Percentiles rank a stretch among this genome's conserved stretches.
Evolutionary conservation across 2,797 vertebrate genomes (phyloP).

Genomic region (Crossoptilon crossoptilon): DNA sequence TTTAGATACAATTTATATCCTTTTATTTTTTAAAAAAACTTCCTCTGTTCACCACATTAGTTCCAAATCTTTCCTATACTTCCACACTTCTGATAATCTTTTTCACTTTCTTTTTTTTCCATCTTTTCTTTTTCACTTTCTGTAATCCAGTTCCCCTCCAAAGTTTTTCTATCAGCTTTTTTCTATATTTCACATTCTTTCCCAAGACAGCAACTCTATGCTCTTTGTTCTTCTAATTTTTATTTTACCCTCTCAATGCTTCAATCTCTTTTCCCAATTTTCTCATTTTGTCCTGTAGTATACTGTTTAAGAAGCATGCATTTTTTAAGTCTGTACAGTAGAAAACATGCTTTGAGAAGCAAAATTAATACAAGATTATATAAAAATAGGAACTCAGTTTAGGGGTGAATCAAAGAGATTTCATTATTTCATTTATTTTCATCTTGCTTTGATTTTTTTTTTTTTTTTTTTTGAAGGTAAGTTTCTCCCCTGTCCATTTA

Average conservation of each 20-base stretch:
- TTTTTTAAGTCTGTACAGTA: neutral
- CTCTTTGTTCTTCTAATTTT: neutral
- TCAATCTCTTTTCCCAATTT: neutral
- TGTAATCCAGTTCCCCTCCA: neutral
- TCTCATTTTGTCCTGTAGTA: neutral
- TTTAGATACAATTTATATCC: neutral
- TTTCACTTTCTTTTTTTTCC: neutral
- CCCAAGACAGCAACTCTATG: neutral
- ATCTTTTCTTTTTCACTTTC: neutral
- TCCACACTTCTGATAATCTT: neutral
- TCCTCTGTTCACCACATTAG: neutral
- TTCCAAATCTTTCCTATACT: neutral
- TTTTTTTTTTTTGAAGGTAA: too few species aligned
- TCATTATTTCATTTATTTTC: neutral
- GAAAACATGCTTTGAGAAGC: neutral
- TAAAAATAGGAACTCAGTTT: neutral
- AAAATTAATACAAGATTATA: slow-evolving; percentile 12
- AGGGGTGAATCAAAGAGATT: neutral
- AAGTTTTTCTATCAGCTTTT: neutral
- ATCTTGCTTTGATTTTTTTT: neutral
- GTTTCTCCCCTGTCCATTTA: neutral
- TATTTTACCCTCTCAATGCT: neutral
- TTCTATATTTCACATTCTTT: neutral
- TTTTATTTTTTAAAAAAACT: neutral
- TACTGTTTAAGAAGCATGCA: neutral